phyloP scores from a whole-genome alignment of 2,797 vertebrate genomes.

The Trematomus bernacchii region DNA sequence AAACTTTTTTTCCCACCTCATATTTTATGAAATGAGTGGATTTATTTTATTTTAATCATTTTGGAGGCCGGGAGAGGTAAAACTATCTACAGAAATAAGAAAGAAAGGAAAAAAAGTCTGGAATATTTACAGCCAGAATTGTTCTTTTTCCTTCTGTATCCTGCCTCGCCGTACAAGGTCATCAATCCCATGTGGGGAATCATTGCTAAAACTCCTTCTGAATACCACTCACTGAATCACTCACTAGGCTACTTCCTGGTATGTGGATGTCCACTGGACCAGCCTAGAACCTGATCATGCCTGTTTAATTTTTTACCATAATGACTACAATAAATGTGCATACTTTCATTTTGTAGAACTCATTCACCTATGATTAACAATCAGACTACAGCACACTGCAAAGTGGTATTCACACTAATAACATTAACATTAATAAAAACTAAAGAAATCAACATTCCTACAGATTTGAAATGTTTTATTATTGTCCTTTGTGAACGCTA shows the following conservation, averaged over 20 bases:
- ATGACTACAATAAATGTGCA: not conserved
- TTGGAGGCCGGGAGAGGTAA: not conserved
- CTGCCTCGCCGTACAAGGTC: not conserved
- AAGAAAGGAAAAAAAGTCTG: not conserved
- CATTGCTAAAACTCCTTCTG: not conserved
- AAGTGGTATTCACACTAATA: not conserved
- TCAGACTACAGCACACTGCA: not conserved
- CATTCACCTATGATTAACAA: not conserved
- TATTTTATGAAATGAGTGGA: not conserved
- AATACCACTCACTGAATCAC: not conserved
- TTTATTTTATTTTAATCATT: not conserved
- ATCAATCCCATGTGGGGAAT: not conserved
- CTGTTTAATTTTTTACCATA: constrained; percentile 11
- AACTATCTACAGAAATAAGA: not conserved
- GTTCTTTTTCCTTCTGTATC: not conserved
- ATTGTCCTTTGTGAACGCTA: too few relatives aligned
- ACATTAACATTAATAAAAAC: not conserved
- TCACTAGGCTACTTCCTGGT: not conserved
- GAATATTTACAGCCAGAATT: not conserved
- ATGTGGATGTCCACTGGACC: constrained; percentile 13
- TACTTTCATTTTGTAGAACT: not conserved
- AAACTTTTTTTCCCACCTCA: not conserved
- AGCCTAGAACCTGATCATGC: not conserved
- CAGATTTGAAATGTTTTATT: not conserved
- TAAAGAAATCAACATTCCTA: not conserved